Conservation (phyloP, 2,888 invertebrate species). For the Bhutanitis thaidina region DNA sequence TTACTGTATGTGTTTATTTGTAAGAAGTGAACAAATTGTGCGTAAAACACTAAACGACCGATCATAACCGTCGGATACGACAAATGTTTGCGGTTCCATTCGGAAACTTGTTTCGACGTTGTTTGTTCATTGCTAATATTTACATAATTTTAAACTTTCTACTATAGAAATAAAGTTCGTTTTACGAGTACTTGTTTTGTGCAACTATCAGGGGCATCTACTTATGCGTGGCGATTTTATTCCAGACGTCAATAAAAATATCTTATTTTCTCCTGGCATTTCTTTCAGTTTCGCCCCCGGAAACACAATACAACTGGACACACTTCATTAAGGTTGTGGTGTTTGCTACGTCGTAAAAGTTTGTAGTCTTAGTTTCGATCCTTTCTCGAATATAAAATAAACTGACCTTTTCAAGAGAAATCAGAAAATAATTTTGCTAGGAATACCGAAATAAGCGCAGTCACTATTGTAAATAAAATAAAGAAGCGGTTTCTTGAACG, state of each 20-base stretch:
- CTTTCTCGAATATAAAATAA: constrained; percentile 11
- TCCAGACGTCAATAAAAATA: constrained; percentile 55
- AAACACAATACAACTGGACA: constrained; percentile 42
- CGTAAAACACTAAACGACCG: constrained; percentile 43
- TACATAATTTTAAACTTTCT: constrained; percentile 30
- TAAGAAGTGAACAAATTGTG: too few species aligned
- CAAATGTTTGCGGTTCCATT: constrained; percentile 67
- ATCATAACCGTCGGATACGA: constrained; percentile 70
- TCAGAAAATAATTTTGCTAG: constrained; percentile 5
- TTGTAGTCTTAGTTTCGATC: constrained; percentile 10
- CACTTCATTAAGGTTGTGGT: constrained; percentile 50
- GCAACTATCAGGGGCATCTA: neutral
- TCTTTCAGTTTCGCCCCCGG: constrained; percentile 39
- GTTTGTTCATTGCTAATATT: too few species aligned
- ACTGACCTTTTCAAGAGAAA: constrained; percentile 3
- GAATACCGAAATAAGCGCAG: constrained; percentile 20
- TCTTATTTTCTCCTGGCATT: constrained; percentile 53
- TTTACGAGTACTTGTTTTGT: constrained; percentile 24
- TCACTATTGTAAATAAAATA: constrained; percentile 30
- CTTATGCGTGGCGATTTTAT: constrained; percentile 55
- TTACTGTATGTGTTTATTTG: too few species aligned
- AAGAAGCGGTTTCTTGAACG: constrained; percentile 34
- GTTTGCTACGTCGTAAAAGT: constrained; percentile 25
- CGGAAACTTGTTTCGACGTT: constrained; percentile 41
- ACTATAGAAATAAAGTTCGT: constrained; percentile 32